Percentiles rank a stretch among this genome's conserved stretches.
Evolutionary conservation across 2,888 invertebrate genomes (phyloP).

Genomic region (Mythimna ferrago): DNA sequence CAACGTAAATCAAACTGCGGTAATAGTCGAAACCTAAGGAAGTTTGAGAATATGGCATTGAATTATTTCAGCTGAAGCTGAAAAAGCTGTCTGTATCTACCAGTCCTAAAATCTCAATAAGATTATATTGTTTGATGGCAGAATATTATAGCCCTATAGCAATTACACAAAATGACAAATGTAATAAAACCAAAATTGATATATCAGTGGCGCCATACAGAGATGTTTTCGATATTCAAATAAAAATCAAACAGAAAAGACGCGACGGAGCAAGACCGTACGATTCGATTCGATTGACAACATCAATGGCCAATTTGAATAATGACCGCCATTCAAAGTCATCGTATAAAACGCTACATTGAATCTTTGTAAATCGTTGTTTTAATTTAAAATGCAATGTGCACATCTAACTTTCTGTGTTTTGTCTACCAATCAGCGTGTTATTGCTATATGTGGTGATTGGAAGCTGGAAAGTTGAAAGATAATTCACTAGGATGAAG

Average conservation of each 20-base stretch:
- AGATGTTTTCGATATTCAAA: slow-evolving; percentile 52
- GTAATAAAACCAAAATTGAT: slow-evolving; percentile 48
- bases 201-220: slow-evolving; percentile 35
- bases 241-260: slow-evolving; percentile 58
- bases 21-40: no score
- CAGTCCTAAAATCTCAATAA: background rate
- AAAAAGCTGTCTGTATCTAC: background rate
- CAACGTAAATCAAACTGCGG: no score
- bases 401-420: slow-evolving; percentile 15
- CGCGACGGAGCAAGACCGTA: slow-evolving; percentile 55
- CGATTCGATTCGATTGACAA: slow-evolving; percentile 60
- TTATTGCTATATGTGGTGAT: slow-evolving; percentile 3
- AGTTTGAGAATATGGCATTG: no score
- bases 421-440: slow-evolving; percentile 5
- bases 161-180: background rate
- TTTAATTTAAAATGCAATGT: slow-evolving; percentile 48
- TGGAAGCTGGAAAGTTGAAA: background rate
- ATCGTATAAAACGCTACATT: slow-evolving; percentile 57
- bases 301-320: slow-evolving; percentile 61
- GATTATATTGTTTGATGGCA: background rate
- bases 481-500: background rate
- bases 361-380: slow-evolving; percentile 46
- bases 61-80: background rate
- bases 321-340: slow-evolving; percentile 57
- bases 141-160: background rate